Conservation (phyloP, 2,888 invertebrate genomes). For the Epirrita christyi region DNA sequence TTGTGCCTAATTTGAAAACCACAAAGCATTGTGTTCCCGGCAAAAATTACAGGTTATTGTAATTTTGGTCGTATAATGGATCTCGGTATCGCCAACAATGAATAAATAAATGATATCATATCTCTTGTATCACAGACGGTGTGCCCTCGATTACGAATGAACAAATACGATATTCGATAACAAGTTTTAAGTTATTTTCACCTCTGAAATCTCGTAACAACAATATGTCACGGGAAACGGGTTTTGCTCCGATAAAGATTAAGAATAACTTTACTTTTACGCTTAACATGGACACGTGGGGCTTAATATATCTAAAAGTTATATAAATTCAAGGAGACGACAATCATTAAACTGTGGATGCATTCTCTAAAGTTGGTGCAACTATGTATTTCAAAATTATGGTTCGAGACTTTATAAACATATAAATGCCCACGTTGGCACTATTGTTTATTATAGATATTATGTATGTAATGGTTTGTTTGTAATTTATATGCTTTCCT, state of each 20-base stretch:
- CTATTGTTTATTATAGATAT: too few species aligned
- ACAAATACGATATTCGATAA: constrained; percentile 14
- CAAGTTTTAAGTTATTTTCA: neutral
- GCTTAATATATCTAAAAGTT: too few species aligned
- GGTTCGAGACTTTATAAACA: too few species aligned
- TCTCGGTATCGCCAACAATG: constrained; percentile 5
- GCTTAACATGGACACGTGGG: neutral
- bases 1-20: too few species aligned
- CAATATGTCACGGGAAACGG: neutral
- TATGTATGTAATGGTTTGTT: too few species aligned
- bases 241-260: neutral
- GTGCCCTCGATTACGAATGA: constrained; percentile 37
- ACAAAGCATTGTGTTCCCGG: too few species aligned
- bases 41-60: neutral
- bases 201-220: neutral
- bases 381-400: too few species aligned
- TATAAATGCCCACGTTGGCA: too few species aligned
- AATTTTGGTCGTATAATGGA: neutral
- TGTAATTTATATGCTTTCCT: too few species aligned
- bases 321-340: too few species aligned
- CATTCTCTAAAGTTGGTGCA: too few species aligned
- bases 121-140: constrained; percentile 29
- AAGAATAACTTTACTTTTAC: neutral
- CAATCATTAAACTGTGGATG: too few species aligned
- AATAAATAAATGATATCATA: constrained; percentile 22